A percentile compares a stretch with the other conserved stretches of the same genome.
These are phyloP conservation scores for Perca fluviatilis DNA, from an alignment of 2,113 vertebrate genomes.

Conservation along the genomic window DNA sequence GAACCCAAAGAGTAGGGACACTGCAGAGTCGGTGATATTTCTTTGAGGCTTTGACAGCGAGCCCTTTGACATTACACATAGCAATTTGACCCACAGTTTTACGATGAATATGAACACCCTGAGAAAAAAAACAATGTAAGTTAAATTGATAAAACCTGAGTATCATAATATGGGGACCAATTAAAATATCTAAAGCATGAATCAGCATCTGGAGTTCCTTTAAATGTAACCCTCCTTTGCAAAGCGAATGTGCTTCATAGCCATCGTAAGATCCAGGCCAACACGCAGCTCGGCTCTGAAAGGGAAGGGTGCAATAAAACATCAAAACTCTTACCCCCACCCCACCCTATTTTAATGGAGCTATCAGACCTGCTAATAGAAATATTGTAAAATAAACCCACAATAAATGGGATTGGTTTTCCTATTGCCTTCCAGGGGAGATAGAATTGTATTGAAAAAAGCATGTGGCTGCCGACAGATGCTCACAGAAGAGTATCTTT, in stretches of 20 bases:
- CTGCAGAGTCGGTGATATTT: not conserved
- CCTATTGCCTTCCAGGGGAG: constrained; percentile 39
- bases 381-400: constrained; percentile 38
- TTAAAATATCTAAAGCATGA: not conserved
- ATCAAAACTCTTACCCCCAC: not conserved
- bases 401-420: constrained; percentile 20
- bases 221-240: no score
- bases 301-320: constrained; percentile 18
- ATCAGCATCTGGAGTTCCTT: not conserved
- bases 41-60: not conserved
- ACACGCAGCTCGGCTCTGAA: not conserved
- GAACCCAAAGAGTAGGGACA: not conserved
- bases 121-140: not conserved
- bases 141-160: not conserved
- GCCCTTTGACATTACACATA: not conserved
- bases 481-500: constrained; percentile 60
- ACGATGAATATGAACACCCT: not conserved
- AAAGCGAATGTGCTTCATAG: not conserved
- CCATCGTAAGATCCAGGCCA: no score
- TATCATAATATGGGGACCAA: not conserved
- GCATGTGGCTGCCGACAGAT: constrained; percentile 54
- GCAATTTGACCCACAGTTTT: not conserved
- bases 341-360: constrained; percentile 12
- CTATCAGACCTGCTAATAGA: constrained; percentile 17
- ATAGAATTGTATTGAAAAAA: constrained; percentile 48